These are phyloP conservation scores for Hemitrygon akajei DNA, from an alignment of 2,797 vertebrate genomes.

Conservation along the genomic window DNA sequence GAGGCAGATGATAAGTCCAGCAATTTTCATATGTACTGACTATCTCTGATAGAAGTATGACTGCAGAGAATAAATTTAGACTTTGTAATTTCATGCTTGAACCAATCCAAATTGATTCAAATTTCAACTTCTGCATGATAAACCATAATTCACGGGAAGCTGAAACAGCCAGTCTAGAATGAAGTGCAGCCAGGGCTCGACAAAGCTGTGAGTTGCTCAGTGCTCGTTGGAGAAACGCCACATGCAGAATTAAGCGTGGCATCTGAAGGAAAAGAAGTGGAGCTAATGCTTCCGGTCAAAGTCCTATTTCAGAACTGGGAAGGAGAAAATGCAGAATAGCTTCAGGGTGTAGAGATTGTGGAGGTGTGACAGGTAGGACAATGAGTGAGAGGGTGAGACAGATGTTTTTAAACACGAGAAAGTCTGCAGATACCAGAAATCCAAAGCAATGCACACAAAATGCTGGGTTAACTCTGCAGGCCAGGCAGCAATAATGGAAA, in stretches of 20 bases:
- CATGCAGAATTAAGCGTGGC: not conserved
- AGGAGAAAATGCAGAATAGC: no score
- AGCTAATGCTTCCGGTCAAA: no score
- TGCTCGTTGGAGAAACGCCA: not conserved
- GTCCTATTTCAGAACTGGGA: no score
- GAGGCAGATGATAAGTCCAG: not conserved
- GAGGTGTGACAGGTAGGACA: no score
- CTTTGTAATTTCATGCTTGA: constrained; percentile 11
- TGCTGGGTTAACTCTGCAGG: no score
- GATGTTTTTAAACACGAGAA: no score
- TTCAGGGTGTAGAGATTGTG: no score
- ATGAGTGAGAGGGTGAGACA: no score
- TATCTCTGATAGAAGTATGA: not conserved
- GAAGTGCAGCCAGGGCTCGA: not conserved
- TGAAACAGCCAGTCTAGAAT: not conserved
- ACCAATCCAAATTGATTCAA: not conserved
- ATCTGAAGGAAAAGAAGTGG: no score
- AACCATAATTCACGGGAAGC: constrained; percentile 10
- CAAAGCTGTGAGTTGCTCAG: not conserved
- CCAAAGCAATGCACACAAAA: no score
- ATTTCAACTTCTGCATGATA: not conserved
- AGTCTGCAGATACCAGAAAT: no score
- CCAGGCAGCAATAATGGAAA: no score
- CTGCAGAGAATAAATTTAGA: not conserved
- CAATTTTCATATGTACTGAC: not conserved